A percentile compares a stretch with the other conserved stretches of the same genome.
Conservation (phyloP, 2,797 vertebrate genomes). For the Aulostomus chinensis region DNA sequence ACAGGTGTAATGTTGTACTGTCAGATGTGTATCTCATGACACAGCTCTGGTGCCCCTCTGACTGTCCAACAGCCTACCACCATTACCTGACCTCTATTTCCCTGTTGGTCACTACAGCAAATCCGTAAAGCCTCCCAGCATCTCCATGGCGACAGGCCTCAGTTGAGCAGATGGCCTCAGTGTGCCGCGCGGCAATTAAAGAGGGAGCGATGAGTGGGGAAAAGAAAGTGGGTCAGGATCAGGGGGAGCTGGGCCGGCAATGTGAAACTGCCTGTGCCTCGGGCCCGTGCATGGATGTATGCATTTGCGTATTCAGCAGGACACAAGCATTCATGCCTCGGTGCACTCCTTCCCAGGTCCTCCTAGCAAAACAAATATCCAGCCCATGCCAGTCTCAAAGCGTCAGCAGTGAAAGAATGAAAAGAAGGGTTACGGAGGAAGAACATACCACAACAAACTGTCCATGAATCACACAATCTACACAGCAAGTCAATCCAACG, state of each 20-base stretch:
- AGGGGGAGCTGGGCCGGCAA: conserved; percentile 47
- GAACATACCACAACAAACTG: conserved; percentile 15
- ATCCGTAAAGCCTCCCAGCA: conserved; percentile 90
- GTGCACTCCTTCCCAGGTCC: conserved; percentile 41
- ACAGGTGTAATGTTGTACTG: conserved; percentile 29
- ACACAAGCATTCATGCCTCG: conserved; percentile 39
- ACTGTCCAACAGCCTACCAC: conserved; percentile 58
- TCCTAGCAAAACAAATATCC: conserved; percentile 59
- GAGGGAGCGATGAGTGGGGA: conserved; percentile 73
- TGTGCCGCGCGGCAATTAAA: conserved; percentile 85
- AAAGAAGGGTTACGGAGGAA: conserved; percentile 8
- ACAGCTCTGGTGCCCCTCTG: conserved; percentile 50
- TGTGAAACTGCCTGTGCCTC: conserved; percentile 55
- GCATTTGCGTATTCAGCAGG: conserved; percentile 13
- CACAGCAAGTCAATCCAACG: not conserved
- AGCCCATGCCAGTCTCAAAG: conserved; percentile 30
- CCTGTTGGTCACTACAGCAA: conserved; percentile 78
- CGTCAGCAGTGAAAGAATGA: conserved; percentile 34
- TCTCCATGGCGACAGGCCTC: conserved; percentile 87
- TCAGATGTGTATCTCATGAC: conserved; percentile 16
- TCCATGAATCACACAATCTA: conserved; percentile 1
- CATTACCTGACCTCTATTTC: conserved; percentile 76
- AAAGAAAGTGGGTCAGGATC: conserved; percentile 79
- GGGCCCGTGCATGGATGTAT: conserved; percentile 39
- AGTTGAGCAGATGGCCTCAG: conserved; percentile 92